Conservation (phyloP, 2,113 vertebrate species). For the Pomatorhinus ruficollis region DNA sequence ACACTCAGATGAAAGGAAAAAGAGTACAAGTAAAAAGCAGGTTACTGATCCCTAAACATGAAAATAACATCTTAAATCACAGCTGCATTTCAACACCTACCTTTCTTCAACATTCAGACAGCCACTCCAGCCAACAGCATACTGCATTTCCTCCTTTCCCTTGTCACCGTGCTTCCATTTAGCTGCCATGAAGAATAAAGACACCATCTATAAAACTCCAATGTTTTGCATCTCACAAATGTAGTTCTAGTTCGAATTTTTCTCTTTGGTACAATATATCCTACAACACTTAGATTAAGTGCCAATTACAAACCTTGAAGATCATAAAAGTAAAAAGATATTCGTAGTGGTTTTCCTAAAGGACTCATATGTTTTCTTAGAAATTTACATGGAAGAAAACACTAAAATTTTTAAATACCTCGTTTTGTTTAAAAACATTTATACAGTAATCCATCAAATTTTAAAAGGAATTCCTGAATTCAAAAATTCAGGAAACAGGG, state of each 20-base stretch:
- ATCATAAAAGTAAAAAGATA: not conserved
- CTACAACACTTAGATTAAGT: not conserved
- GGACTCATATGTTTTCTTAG: not conserved
- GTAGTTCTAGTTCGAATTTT: not conserved
- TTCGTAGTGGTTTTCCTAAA: not conserved
- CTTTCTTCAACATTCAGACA: constrained; percentile 87
- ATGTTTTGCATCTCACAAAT: not conserved
- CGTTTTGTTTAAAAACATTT: not conserved
- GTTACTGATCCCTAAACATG: not conserved
- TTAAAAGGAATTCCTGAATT: not conserved
- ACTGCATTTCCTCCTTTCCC: constrained; percentile 93
- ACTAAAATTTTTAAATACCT: not conserved
- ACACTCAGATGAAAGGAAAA: not conserved
- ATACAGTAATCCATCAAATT: not conserved
- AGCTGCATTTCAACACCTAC: constrained; percentile 73
- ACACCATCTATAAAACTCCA: not conserved
- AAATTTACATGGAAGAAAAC: not conserved
- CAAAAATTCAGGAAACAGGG: not conserved
- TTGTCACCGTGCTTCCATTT: constrained; percentile 91
- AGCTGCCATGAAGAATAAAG: constrained; percentile 74
- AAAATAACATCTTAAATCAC: not conserved
- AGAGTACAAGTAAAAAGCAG: not conserved
- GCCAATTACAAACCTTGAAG: not conserved
- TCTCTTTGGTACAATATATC: not conserved
- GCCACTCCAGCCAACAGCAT: constrained; percentile 92